Conservation (phyloP, 1,140 invertebrate genomes). For the Meloidogyne floridensis region DNA sequence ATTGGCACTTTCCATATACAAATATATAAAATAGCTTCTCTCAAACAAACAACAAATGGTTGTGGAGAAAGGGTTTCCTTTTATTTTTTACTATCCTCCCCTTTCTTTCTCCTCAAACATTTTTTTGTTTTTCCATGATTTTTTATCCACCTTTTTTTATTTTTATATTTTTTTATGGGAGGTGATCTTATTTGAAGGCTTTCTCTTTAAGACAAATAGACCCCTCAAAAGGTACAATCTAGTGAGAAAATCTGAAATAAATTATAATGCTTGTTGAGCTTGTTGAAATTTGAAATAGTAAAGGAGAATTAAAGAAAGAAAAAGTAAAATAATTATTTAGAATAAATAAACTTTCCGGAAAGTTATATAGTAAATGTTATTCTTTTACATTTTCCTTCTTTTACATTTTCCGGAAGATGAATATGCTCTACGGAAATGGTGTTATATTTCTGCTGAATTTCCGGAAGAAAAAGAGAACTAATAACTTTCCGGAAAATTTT, state of each 20-base stretch:
- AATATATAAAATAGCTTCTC: background rate
- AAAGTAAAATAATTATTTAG: too few relatives aligned
- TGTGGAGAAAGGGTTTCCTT: background rate
- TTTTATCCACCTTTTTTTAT: background rate
- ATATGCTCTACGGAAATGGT: too few relatives aligned
- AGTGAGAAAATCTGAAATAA: background rate
- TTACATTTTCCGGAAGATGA: too few relatives aligned
- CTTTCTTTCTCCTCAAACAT: background rate
- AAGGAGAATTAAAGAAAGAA: too few relatives aligned
- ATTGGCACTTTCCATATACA: conserved; percentile 6
- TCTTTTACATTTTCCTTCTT: too few relatives aligned
- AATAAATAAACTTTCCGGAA: too few relatives aligned
- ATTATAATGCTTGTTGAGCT: too few relatives aligned
- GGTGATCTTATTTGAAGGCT: background rate
- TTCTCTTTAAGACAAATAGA: background rate
- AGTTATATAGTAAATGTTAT: too few relatives aligned
- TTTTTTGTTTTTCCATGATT: background rate
- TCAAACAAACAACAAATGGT: too few relatives aligned
- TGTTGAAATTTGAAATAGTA: background rate
- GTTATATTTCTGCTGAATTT: too few relatives aligned
- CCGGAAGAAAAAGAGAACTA: too few relatives aligned
- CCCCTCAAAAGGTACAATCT: background rate
- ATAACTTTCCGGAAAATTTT: too few relatives aligned
- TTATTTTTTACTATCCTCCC: background rate
- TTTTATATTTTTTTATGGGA: background rate